phyloP scores from a whole-genome alignment of 2,113 vertebrate species.

The Bothrops jararaca region DNA sequence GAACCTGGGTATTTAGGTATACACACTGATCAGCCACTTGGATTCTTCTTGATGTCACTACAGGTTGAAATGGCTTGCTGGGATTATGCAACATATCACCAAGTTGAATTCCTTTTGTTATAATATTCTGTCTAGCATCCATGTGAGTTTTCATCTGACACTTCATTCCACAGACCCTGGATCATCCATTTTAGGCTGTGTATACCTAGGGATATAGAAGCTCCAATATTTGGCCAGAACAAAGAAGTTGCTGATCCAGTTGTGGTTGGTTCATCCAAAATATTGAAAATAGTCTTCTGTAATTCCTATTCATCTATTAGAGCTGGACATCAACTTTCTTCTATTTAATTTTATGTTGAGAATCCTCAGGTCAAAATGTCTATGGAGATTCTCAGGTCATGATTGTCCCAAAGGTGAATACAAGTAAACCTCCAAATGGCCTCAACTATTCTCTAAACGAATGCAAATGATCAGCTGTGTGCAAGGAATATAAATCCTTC shows the following conservation, averaged over 20 bases:
- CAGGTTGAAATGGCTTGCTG: background rate
- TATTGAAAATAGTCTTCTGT: background rate
- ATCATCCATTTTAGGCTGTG: background rate
- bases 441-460: too few species aligned
- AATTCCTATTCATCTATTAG: background rate
- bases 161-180: background rate
- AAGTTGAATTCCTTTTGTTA: background rate
- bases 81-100: background rate
- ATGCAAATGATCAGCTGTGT: too few species aligned
- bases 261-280: background rate
- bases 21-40: background rate
- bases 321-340: background rate
- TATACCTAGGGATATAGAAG: background rate
- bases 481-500: too few species aligned
- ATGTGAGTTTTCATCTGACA: background rate
- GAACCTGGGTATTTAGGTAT: background rate
- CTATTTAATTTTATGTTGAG: background rate
- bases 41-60: background rate
- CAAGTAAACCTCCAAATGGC: too few species aligned
- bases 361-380: background rate
- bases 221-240: background rate
- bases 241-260: background rate
- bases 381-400: too few species aligned
- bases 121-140: background rate
- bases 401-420: too few species aligned